Conservation (phyloP, 2,888 invertebrate species). For the Drymonia ruficornis region DNA sequence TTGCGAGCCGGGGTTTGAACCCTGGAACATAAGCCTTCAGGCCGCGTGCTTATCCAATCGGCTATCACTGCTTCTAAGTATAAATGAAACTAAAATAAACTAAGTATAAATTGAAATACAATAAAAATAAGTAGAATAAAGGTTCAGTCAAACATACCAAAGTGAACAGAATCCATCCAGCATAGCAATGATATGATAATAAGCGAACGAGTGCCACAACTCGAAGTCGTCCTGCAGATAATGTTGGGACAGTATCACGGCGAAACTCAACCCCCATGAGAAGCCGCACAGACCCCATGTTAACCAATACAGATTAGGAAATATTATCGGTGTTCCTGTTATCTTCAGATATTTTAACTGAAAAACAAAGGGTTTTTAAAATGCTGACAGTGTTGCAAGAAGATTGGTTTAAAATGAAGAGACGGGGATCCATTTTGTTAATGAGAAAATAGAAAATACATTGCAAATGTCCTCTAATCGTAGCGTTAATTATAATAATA, state of each 20-base stretch:
- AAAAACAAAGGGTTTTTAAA: slow-evolving; percentile 36
- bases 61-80: too few relatives aligned
- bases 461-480: too few relatives aligned
- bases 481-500: too few relatives aligned
- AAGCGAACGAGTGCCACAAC: slow-evolving; percentile 89
- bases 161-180: slow-evolving; percentile 89
- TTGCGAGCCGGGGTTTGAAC: too few relatives aligned
- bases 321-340: slow-evolving; percentile 87
- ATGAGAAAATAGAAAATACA: too few relatives aligned
- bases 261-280: slow-evolving; percentile 87
- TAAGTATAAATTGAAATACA: too few relatives aligned
- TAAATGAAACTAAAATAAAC: too few relatives aligned
- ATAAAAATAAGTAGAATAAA: too few relatives aligned
- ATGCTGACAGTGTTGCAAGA: not conserved
- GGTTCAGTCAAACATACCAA: slow-evolving; percentile 84
- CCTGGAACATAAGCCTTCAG: too few relatives aligned
- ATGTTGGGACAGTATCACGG: slow-evolving; percentile 88
- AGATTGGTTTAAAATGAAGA: too few relatives aligned
- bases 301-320: slow-evolving; percentile 86
- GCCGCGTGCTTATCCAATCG: too few relatives aligned
- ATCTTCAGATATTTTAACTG: slow-evolving; percentile 86
- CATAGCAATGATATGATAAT: slow-evolving; percentile 90
- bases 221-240: slow-evolving; percentile 89
- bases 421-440: too few relatives aligned
- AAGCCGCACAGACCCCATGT: slow-evolving; percentile 88